Base-by-base conservation (phyloP, 2,797 vertebrate species). In the Mormyrops attenuatus region DNA sequence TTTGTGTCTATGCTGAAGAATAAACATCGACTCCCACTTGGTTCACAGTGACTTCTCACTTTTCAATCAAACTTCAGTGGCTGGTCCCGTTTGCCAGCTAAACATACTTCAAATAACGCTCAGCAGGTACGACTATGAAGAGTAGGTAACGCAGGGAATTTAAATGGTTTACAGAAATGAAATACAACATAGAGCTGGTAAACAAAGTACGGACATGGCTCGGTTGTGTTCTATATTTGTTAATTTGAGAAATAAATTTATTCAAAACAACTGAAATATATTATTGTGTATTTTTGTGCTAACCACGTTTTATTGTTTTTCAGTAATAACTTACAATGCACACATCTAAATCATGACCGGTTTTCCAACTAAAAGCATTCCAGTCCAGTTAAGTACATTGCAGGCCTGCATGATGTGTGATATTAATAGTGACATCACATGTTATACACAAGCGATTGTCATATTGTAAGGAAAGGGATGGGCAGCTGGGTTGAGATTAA, bases 11-110 rank as follows among this genome's bases (percentile, higher is more conserved):
- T 20, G 50, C 60, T 47, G 63, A 73, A 89, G 89, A 92, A 92
- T 92, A 91, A 92, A 90, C 90, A 90, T 63, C 87, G 90, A 91
- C 88, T 91, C 89, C 90, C 26, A 77, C 73, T 73, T 73, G 77
- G 66, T 11, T 52, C 69, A 88, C 87, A 85, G 88, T 50, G 89
- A 89, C 87, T 88, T 52, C 90, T 88, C 89, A 60, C 88, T 90
- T 90, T 69, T 82, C 88, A 88, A 80, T 90, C 90, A 90, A 91
- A 91, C 89, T 91, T 90, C 82, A 89, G 77, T 85, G 38, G 89
- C 38, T 69, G 41, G 84, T 88, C 69, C 88, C 52, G 60, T 84
- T 82, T 85, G 66, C 38, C 60, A 87, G 44, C 34, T 15, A 63
- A 88, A 87, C 22, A 87, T n/a, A 55, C 41, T 69, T 50, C 4